These are phyloP conservation scores for Sphaerodactylus townsendi DNA, from an alignment of 2,113 vertebrate genomes.

Conservation along the genomic window DNA sequence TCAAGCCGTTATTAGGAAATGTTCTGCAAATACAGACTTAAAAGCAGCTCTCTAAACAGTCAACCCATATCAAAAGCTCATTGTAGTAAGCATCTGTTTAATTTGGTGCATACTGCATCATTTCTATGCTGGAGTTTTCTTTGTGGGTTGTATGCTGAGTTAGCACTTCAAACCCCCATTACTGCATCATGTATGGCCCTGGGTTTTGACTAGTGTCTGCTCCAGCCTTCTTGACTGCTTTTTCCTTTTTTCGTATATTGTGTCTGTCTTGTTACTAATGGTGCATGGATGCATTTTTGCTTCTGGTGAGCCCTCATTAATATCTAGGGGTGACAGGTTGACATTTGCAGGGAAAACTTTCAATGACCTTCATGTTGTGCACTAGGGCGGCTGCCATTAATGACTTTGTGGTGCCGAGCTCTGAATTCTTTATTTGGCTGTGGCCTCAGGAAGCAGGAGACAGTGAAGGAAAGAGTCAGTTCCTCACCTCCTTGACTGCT, in stretches of 20 bases:
- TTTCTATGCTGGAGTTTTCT: constrained; percentile 31
- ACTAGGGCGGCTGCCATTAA: constrained; percentile 43
- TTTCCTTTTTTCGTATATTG: constrained; percentile 28
- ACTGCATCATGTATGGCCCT: constrained; percentile 49
- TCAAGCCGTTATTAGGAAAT: not conserved
- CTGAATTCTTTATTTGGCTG: constrained; percentile 38
- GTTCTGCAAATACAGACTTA: constrained; percentile 17
- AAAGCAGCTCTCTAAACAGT: constrained; percentile 15
- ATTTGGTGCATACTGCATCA: not conserved
- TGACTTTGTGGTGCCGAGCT: constrained; percentile 34
- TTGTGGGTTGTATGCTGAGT: constrained; percentile 19
- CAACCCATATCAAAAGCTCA: not conserved
- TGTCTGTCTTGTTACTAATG: constrained; percentile 63
- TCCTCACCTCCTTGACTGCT: constrained; percentile 51
- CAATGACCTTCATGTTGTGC: constrained; percentile 67
- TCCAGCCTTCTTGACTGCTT: constrained; percentile 13
- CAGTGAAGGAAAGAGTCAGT: constrained; percentile 10
- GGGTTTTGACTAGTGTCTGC: constrained; percentile 41
- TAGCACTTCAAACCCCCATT: constrained; percentile 33
- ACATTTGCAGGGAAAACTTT: constrained; percentile 67
- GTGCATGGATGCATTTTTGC: constrained; percentile 68
- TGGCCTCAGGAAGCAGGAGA: constrained; percentile 38
- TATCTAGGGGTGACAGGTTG: constrained; percentile 68
- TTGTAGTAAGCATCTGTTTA: not conserved
- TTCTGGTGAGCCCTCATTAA: constrained; percentile 71